Base-by-base conservation (phyloP, 2,888 invertebrate genomes). In the Drosophila neotestacea region DNA sequence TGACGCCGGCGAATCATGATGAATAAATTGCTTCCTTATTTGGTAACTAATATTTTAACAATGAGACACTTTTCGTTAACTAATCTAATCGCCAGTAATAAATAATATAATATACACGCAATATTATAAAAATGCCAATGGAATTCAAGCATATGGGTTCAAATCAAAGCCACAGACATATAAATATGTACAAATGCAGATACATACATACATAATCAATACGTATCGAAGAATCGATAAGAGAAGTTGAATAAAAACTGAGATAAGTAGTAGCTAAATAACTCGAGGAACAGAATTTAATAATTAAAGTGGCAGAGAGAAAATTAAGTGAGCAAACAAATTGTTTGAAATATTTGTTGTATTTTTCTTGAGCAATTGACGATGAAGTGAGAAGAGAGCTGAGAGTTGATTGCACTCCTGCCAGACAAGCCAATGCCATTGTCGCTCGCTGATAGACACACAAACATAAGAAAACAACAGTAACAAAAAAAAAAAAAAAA, bases 351-450 rank as follows among this genome's bases (percentile, higher is more conserved):
- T 36, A 48, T 22, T 48, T 22, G 2, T 27, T 13, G 9, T 42
- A 22, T 36, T 48, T 58, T 42, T 27, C 41, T 48, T 11, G 11
- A 61, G 44, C 56, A 63, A 48, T 62, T 51, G 32, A 60, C 55
- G 55, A 67, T 54, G 60, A 67, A 46, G 50, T 28, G 44, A 48
- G 39, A 7, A 46, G 46, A 39, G 56, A 48, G 46, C 38, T 13
- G 16, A 76, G 58, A 77, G 77, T 77, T 77, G 65, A 77, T 46
- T 80, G 77, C 77, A 76, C 77, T 77, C 52, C 7, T 46, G 38
- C 60, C 81, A 80, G 77, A 77, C 80, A 44, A 76, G 77, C 65
- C 80, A 76, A 70, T 77, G 76, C 56, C 80, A 77, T 70, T 79
- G 59, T 55, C 61, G 50, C 41, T 56, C 41, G 63, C 52, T 61